Base-by-base conservation (phyloP, 53 echinoderm and acorn worm genomes). In the Mesocentrotus franciscanus region DNA sequence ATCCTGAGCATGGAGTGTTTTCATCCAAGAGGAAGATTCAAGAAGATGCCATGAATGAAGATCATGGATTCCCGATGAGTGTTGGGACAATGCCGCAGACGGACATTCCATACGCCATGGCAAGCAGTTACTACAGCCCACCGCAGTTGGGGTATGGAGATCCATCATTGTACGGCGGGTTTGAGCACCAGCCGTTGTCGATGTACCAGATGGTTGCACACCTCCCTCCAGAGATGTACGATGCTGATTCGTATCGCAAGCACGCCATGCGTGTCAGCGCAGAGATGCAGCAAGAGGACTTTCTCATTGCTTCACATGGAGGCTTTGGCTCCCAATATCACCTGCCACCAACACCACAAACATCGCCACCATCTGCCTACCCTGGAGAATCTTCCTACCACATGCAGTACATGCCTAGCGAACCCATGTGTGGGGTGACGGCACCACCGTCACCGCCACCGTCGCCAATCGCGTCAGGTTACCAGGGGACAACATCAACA, bases 191-290 rank as follows among this genome's bases (percentile, higher is more conserved):
- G 56, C 97, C 97, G 36, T 76, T 98, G 70, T 97, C 97, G 32
- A 98, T 98, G 98, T 98, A 98, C 81, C 98, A 98, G 93, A 98
- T 98, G 98, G 97, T 98, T 30, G 97, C 98, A 29, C 98, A 98
- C 76, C 95, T 98, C 14, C 98, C 98, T 1, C 98, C 98, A 1
- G 98, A 98, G 81, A 98, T 98, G 98, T 98, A 98, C 95, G 98
- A 98, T 79, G 97, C 96, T 36, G 97, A 97, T 58, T 97, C 97
- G n/a, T 98, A 97, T 62, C 97, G 98, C 18, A 97, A 97, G 74
- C 98, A 98, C 76, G 98, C 97, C 84, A 91, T 97, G 90, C 95
- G 97, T 71, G 49, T 97, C 62, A 97, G 96, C 96, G 97, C 96
- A 39, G 97, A 95, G 33, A 96, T 95, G 59, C 97, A 96, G 83